phyloP scores from a whole-genome alignment of 2,888 invertebrate genomes.

The Amblyjoppa proteus region DNA sequence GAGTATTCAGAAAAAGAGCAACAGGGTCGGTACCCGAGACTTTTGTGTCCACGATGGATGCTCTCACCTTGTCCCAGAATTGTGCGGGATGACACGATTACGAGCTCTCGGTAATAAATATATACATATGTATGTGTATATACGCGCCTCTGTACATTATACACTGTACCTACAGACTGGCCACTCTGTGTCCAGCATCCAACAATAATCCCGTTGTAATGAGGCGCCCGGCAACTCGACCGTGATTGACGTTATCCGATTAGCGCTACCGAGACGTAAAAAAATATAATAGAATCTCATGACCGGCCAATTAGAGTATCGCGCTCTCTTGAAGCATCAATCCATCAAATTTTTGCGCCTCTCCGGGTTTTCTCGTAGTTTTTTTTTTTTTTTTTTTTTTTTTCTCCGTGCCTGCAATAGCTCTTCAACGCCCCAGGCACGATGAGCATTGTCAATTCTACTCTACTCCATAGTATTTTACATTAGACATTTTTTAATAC shows the following conservation, averaged over 20 bases:
- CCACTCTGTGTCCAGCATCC: conserved; percentile 52
- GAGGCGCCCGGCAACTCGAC: conserved; percentile 54
- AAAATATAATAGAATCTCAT: conserved; percentile 26
- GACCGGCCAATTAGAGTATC: conserved; percentile 44
- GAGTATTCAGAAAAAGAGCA: conserved; percentile 54
- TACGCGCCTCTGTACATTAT: background rate
- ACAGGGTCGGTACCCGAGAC: conserved; percentile 48
- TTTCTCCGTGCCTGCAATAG: background rate
- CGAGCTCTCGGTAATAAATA: conserved; percentile 20
- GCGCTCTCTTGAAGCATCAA: background rate
- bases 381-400: background rate
- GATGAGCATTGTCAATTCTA: conserved; percentile 10
- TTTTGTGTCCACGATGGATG: conserved; percentile 48
- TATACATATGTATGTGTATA: background rate
- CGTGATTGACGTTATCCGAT: conserved; percentile 64
- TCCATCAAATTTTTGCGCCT: conserved; percentile 13
- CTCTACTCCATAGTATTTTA: too few relatives aligned
- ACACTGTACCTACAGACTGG: conserved; percentile 21
- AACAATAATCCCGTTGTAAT: conserved; percentile 69
- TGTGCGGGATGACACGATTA: conserved; percentile 53
- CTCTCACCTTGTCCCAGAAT: conserved; percentile 67
- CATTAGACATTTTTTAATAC: too few relatives aligned
- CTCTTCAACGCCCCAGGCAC: background rate
- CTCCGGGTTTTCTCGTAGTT: background rate
- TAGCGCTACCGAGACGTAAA: conserved; percentile 44